Conservation (phyloP, 1,140 invertebrate genomes). For the Papilio dardanus region DNA sequence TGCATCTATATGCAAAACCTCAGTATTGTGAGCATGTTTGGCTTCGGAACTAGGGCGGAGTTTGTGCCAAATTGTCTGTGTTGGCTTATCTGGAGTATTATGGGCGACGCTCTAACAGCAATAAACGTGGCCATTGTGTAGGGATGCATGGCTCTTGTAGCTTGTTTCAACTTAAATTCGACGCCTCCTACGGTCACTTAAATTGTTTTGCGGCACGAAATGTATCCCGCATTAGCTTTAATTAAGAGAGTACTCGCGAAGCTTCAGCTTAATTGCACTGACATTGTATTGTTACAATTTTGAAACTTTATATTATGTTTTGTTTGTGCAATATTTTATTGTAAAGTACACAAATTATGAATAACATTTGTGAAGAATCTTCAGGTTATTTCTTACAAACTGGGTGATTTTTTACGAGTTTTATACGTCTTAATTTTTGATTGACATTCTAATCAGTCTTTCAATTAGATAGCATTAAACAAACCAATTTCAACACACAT, state of each 20-base stretch:
- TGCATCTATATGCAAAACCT: constrained; percentile 80
- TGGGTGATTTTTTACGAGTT: too few species aligned
- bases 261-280: constrained; percentile 2
- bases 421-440: too few species aligned
- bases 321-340: too few species aligned
- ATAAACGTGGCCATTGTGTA: constrained; percentile 74
- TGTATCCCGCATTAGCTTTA: constrained; percentile 30
- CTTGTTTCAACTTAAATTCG: constrained; percentile 37
- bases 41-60: constrained; percentile 71
- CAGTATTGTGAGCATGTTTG: constrained; percentile 70
- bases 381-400: too few species aligned
- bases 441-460: too few species aligned
- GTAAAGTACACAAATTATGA: too few species aligned
- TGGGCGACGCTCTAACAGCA: constrained; percentile 62
- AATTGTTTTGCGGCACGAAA: constrained; percentile 34
- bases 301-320: background rate
- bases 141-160: constrained; percentile 59
- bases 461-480: too few species aligned
- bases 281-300: constrained; percentile 7
- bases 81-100: constrained; percentile 79
- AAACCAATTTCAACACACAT: too few species aligned
- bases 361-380: too few species aligned
- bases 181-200: constrained; percentile 26
- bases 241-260: constrained; percentile 17
- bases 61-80: constrained; percentile 80